phyloP scores from a whole-genome alignment of 2,797 vertebrate species.

The Poeciliopsis presidionis region DNA sequence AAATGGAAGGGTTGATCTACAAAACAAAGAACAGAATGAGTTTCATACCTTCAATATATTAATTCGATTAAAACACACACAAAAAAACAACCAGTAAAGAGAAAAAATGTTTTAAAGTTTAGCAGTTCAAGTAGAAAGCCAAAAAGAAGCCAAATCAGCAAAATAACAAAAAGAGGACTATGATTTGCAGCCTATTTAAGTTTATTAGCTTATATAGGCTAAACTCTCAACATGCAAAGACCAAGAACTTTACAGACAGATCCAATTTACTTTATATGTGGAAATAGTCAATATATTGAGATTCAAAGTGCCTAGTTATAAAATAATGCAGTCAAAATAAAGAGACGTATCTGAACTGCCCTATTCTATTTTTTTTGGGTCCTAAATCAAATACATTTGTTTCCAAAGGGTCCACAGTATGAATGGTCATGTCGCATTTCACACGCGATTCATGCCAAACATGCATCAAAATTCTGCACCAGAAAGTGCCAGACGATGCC shows the following conservation, averaged over 20 bases:
- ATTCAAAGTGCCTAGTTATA: neutral
- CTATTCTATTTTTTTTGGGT: neutral
- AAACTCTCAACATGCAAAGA: neutral
- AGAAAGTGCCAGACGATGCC: neutral
- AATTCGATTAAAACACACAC: neutral
- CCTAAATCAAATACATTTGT: neutral
- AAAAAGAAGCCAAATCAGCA: neutral
- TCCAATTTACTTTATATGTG: neutral
- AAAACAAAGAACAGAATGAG: neutral
- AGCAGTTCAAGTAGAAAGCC: neutral
- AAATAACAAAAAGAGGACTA: neutral
- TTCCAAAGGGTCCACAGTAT: neutral
- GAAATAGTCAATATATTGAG: neutral
- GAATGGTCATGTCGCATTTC: neutral
- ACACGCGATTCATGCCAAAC: neutral
- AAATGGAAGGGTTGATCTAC: conserved; percentile 93
- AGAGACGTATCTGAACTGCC: neutral
- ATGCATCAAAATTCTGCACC: neutral
- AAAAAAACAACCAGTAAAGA: neutral
- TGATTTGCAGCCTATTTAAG: neutral
- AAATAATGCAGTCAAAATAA: neutral
- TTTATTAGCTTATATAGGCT: neutral
- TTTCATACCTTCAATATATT: conserved; percentile 1
- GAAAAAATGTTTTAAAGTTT: neutral
- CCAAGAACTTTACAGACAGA: neutral